These are phyloP conservation scores for Zoanthus solanderi DNA, from an alignment of 92 coral and sea anemone genomes.

Conservation along the genomic window DNA sequence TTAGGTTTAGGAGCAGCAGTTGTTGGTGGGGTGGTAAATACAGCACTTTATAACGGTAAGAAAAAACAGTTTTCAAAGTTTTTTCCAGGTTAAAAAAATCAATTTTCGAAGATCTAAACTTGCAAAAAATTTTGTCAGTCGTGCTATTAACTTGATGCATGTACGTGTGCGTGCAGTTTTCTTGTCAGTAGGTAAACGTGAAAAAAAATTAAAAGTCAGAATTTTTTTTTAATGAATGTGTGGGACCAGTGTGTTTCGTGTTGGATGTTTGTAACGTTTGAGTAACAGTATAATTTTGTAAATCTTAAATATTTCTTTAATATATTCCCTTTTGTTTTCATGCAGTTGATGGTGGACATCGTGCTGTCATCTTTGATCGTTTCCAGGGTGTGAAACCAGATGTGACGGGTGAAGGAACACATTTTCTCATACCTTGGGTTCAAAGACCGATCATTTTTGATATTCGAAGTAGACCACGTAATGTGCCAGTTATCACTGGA, in stretches of 20 bases:
- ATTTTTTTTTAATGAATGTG: no score
- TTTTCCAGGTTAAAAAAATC: not conserved
- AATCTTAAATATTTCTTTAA: no score
- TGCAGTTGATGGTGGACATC: conserved; percentile 97
- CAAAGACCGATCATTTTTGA: conserved; percentile 98
- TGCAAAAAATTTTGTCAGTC: not conserved
- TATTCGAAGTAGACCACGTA: conserved; percentile 97
- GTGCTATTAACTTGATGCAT: not conserved
- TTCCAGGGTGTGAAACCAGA: conserved; percentile 98
- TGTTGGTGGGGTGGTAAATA: conserved; percentile 96
- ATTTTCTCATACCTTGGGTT: conserved; percentile 97
- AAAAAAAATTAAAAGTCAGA: no score
- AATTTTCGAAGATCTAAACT: not conserved
- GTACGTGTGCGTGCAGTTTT: not conserved
- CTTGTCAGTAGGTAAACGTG: no score
- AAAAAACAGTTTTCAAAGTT: not conserved
- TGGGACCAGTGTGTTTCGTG: no score
- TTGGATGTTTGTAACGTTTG: no score
- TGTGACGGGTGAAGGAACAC: conserved; percentile 96
- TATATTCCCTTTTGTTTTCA: no score
- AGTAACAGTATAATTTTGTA: no score
- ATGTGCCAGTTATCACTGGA: conserved; percentile 97
- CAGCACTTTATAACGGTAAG: conserved; percentile 97
- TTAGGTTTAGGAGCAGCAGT: conserved; percentile 95
- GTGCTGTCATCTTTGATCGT: conserved; percentile 98